Evolutionary conservation across 2,797 vertebrate genomes (phyloP).

Genomic region (Silurus lanzhouensis): DNA sequence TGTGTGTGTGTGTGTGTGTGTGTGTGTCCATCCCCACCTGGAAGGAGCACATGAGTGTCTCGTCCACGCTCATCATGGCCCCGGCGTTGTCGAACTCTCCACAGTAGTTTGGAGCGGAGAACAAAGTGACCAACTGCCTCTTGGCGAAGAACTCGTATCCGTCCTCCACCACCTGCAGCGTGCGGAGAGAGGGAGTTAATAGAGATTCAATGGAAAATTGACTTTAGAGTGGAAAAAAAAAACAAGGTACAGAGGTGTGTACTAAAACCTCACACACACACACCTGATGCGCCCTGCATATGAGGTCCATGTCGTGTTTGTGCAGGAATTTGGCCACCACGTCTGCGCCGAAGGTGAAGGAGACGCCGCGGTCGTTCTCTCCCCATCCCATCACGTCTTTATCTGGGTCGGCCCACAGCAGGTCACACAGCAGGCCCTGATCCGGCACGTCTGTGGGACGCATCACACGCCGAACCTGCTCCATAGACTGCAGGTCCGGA

Average conservation of each 20-base stretch:
- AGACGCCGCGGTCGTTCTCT: constrained; percentile 81
- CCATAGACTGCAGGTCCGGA: constrained; percentile 79
- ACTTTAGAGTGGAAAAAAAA: too few relatives aligned
- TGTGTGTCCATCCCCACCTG: constrained; percentile 65
- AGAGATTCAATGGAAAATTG: background rate
- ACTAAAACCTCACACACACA: background rate
- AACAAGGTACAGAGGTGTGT: background rate
- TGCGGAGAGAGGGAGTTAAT: background rate
- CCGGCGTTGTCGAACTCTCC: constrained; percentile 83
- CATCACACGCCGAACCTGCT: constrained; percentile 83
- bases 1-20: background rate
- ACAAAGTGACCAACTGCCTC: constrained; percentile 80
- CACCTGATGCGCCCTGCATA: constrained; percentile 85
- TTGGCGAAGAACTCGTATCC: constrained; percentile 84
- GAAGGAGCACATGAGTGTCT: constrained; percentile 84
- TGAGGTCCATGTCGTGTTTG: constrained; percentile 86
- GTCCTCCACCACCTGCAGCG: constrained; percentile 77
- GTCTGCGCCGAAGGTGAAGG: constrained; percentile 82
- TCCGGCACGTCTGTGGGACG: constrained; percentile 82
- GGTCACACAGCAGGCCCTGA: constrained; percentile 81
- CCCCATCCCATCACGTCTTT: constrained; percentile 83
- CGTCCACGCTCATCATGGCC: constrained; percentile 85
- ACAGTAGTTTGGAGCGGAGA: constrained; percentile 83
- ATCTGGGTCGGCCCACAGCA: constrained; percentile 83
- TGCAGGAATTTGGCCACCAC: constrained; percentile 85